Base-by-base conservation (phyloP, 2,797 vertebrate genomes). In the Macrochelys suwanniensis region DNA sequence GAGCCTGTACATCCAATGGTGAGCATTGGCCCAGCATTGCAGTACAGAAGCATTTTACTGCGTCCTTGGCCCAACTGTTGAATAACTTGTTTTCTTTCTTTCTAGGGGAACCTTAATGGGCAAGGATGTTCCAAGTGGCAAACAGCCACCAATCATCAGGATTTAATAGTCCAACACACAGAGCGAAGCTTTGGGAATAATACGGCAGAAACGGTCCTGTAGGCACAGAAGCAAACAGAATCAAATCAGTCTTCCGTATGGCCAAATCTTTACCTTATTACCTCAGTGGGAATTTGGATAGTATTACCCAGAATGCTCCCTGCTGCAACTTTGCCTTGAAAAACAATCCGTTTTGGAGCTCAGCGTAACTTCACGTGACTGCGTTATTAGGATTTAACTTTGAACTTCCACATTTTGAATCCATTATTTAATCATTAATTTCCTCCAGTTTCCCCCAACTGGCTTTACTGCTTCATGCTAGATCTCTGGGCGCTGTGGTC, bases 331-430 rank as follows among this genome's bases (percentile, higher is more conserved):
- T 94, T 93, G 95, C 96, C 96, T 97, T 96, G 97, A 95, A 97
- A 98, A 96, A 97, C 96, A 95, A 96, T 97, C 97, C 89, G 45
- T n/a, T 68, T 85, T 84, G 95, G 97, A 96, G 95, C 95, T 84
- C 91, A 8, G 50, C 53, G 85, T 96, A 96, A 95, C 97, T 88
- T 93, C 81, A 57, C 96, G 94, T 92, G 96, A 90, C 94, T 84
- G 94, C 92, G 50, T 96, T 96, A 96, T 95, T 92, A 93, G 97
- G 97, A 94, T 97, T 98, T 98, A 86, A 79, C 97, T 97, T 51
- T 91, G 97, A 98, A 97, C 95, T 68, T 93, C 96, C 97, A 96
- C 98, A 98, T 98, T 98, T 98, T 98, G 98, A 98, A 98, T 80
- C 97, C 97, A 98, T 98, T 98, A 97, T 96, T 92, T 89, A 71